Percentiles rank a stretch among this genome's conserved stretches.
These are phyloP conservation scores for Enteromius radiatus DNA, from an alignment of 2,797 vertebrate species.

Conservation along the genomic window DNA sequence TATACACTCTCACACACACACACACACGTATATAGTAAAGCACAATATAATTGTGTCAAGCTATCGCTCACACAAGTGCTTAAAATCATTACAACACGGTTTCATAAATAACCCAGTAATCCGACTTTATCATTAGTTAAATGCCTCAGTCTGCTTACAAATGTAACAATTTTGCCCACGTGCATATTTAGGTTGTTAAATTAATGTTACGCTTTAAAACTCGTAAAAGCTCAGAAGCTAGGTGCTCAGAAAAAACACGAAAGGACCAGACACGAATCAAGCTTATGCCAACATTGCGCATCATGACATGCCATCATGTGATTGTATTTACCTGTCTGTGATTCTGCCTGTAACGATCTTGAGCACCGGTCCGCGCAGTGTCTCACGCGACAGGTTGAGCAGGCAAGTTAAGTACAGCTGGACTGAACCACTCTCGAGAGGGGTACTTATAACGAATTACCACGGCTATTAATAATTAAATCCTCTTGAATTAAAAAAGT, in stretches of 20 bases:
- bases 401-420: slow-evolving; percentile 44
- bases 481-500: neutral
- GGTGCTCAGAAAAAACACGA: neutral
- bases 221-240: neutral
- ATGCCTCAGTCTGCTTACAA: neutral
- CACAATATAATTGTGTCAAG: no score
- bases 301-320: neutral
- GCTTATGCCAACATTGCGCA: neutral
- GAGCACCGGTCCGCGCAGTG: neutral
- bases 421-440: slow-evolving; percentile 43
- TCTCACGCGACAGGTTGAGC: slow-evolving; percentile 12
- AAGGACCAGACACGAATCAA: neutral
- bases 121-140: neutral
- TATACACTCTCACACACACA: no score
- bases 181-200: neutral
- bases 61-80: neutral
- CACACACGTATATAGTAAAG: no score
- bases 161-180: neutral
- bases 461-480: no score
- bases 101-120: neutral
- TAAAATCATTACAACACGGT: neutral
- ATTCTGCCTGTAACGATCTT: slow-evolving; percentile 32
- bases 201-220: neutral
- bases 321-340: slow-evolving; percentile 60
- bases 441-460: neutral